phyloP scores from a whole-genome alignment of 2,797 vertebrate species.

The Galaxias olidus region DNA sequence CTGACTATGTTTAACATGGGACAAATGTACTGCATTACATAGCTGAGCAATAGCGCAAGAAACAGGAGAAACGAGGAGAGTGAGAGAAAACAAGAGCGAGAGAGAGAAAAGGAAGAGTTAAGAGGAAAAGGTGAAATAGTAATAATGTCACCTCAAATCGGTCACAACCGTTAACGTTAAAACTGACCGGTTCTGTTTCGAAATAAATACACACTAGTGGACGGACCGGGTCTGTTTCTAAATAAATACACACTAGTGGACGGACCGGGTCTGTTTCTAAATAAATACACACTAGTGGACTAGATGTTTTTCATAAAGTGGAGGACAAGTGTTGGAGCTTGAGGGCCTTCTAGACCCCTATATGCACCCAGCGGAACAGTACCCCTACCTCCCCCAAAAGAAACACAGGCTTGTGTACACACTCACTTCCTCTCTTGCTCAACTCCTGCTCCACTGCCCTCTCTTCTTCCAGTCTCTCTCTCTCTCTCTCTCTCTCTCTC shows the following conservation, averaged over 20 bases:
- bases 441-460: not conserved
- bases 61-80: not conserved
- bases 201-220: not conserved
- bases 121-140: not conserved
- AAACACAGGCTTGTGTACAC: not conserved
- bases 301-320: not conserved
- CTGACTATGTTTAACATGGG: too few species aligned
- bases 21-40: not conserved
- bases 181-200: constrained; percentile 28
- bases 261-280: constrained; percentile 47
- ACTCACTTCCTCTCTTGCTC: constrained; percentile 10
- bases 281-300: not conserved
- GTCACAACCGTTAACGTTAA: constrained; percentile 14
- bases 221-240: constrained; percentile 48
- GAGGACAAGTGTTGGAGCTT: not conserved
- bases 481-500: too few species aligned
- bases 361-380: not conserved
- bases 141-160: constrained; percentile 2
- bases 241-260: not conserved
- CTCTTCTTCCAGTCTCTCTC: not conserved
- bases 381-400: not conserved
- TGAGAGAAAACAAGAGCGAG: not conserved
- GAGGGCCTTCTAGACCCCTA: not conserved
- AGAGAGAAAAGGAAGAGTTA: not conserved
- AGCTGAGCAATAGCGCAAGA: not conserved